phyloP scores from a whole-genome alignment of 2,888 invertebrate species.

The Platycheirus albimanus region DNA sequence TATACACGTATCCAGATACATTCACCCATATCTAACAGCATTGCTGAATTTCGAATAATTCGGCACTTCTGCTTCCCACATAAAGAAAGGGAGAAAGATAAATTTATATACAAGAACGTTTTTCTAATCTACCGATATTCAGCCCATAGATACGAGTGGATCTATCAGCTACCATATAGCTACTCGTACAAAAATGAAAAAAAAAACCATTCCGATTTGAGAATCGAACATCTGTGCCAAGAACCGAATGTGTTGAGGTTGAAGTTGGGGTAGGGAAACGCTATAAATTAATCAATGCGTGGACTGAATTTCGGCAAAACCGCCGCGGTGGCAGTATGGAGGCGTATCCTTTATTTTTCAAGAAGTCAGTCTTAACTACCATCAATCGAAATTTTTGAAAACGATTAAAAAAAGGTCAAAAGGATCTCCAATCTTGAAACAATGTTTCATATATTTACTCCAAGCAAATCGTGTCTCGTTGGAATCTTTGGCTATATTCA shows the following conservation, averaged over 20 bases:
- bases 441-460: background rate
- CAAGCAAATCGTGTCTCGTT: constrained; percentile 18
- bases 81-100: background rate
- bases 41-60: constrained; percentile 11
- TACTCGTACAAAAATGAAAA: background rate
- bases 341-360: constrained; percentile 5
- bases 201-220: constrained; percentile 19
- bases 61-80: constrained; percentile 8
- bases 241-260: constrained; percentile 1
- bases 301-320: constrained; percentile 19
- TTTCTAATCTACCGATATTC: constrained; percentile 19
- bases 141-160: background rate
- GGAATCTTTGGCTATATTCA: constrained; percentile 42
- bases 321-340: too few relatives aligned
- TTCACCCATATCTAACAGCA: background rate
- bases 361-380: constrained; percentile 33
- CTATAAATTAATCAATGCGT: constrained; percentile 51
- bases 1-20: background rate
- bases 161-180: too few relatives aligned
- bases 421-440: background rate
- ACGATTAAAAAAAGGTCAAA: constrained; percentile 7
- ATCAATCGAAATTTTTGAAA: constrained; percentile 9
- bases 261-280: background rate
- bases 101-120: background rate
- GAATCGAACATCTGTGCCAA: constrained; percentile 42